Percentiles rank a stretch among this genome's conserved stretches.
phyloP scores from a whole-genome alignment of 1,140 invertebrate species.

The Brachionus rubens region DNA sequence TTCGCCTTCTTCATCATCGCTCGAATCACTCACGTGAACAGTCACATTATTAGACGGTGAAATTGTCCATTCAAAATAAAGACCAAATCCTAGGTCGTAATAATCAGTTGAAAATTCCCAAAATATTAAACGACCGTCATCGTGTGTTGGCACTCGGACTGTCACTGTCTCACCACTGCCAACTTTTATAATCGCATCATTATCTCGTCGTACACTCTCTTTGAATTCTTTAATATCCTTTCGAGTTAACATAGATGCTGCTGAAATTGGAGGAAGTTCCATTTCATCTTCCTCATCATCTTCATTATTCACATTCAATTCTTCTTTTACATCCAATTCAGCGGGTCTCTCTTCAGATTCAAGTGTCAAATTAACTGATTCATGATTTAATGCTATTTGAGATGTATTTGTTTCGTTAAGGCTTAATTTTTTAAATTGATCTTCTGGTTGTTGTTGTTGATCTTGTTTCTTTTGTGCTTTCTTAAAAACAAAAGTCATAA shows the following conservation, averaged over 20 bases:
- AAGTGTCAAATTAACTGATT: slow-evolving; percentile 3
- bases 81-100: slow-evolving; percentile 97
- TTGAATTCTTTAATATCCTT: slow-evolving; percentile 88
- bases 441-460: not conserved
- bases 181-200: slow-evolving; percentile 87
- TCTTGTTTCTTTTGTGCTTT: slow-evolving; percentile 40
- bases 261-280: slow-evolving; percentile 63
- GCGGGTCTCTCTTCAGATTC: not conserved
- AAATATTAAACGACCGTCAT: slow-evolving; percentile 86
- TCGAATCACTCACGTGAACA: slow-evolving; percentile 84
- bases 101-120: slow-evolving; percentile 99
- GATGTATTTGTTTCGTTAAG: not conserved
- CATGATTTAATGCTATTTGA: not conserved
- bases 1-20: slow-evolving; percentile 70
- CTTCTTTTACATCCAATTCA: not conserved
- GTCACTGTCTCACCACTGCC: slow-evolving; percentile 96
- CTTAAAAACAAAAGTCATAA: slow-evolving; percentile 1
- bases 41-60: slow-evolving; percentile 66
- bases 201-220: slow-evolving; percentile 67
- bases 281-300: slow-evolving; percentile 48
- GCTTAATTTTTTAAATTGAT: slow-evolving; percentile 32
- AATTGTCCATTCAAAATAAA: slow-evolving; percentile 97
- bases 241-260: slow-evolving; percentile 89
- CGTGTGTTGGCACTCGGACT: slow-evolving; percentile 92
- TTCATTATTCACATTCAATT: not conserved